Conservation (phyloP, 2,888 invertebrate species). For the Alloscopus bannaensis region DNA sequence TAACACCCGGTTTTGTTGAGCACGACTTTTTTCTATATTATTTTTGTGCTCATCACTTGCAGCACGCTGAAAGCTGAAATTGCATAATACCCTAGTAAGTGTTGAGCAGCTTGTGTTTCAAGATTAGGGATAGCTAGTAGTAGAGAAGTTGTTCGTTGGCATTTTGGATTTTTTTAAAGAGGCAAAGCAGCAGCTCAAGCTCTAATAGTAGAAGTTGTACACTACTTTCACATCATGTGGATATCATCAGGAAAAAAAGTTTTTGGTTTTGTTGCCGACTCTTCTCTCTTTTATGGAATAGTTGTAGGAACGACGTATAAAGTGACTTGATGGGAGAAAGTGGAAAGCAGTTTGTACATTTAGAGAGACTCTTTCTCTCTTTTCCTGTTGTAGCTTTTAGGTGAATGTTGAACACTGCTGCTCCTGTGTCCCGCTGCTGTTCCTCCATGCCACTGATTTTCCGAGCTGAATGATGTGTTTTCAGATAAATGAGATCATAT, state of each 20-base stretch:
- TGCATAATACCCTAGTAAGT: background rate
- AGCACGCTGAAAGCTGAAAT: background rate
- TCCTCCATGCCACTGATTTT: conserved; percentile 22
- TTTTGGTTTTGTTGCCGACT: conserved; percentile 15
- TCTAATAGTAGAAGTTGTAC: conserved; percentile 17
- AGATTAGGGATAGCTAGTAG: conserved; percentile 7
- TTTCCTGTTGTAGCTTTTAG: conserved; percentile 17
- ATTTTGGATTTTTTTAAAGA: conserved; percentile 23
- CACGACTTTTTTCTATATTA: no score
- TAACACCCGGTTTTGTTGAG: no score
- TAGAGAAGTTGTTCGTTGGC: conserved; percentile 13
- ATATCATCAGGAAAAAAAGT: conserved; percentile 32
- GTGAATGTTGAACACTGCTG: conserved; percentile 13
- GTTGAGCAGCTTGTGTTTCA: conserved; percentile 7
- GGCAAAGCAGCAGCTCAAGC: conserved; percentile 13
- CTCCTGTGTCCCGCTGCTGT: conserved; percentile 5
- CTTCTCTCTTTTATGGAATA: background rate
- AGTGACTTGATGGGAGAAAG: background rate
- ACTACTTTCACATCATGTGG: conserved; percentile 19
- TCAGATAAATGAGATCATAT: conserved; percentile 55
- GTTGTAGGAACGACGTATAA: background rate
- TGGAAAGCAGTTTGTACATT: conserved; percentile 11
- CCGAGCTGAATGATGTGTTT: conserved; percentile 47
- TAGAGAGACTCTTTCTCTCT: no score
- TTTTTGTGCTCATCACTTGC: no score